Evolutionary conservation across 1,140 invertebrate genomes (phyloP).

Genomic region (Myzus persicae): DNA sequence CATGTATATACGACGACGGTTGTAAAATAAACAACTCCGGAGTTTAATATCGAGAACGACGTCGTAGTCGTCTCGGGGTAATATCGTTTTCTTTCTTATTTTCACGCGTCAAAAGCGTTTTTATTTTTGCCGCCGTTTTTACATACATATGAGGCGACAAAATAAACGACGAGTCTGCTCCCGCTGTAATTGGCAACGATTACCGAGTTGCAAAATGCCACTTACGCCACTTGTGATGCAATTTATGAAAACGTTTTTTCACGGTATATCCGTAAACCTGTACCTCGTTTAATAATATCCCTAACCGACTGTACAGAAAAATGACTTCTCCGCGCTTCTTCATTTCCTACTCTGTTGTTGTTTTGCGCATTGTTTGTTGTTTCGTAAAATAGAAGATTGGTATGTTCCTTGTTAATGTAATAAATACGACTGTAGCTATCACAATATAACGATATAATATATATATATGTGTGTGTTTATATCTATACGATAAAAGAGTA

Average conservation of each 20-base stretch:
- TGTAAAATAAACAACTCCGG: conserved; percentile 51
- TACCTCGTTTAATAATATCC: neutral
- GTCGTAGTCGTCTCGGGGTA: neutral
- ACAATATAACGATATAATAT: neutral
- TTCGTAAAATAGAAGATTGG: neutral
- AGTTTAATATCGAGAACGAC: conserved; percentile 51
- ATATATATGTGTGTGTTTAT: neutral
- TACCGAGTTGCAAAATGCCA: neutral
- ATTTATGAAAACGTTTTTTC: conserved; percentile 19
- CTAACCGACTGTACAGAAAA: neutral
- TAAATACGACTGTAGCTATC: neutral
- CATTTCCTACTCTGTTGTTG: neutral
- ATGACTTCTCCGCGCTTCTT: neutral
- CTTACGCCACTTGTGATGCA: neutral
- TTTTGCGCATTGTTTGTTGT: too few species aligned
- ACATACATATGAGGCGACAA: neutral
- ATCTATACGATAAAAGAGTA: neutral
- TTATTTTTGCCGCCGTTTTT: neutral
- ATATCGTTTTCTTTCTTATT: conserved; percentile 34
- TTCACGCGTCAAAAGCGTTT: conserved; percentile 6
- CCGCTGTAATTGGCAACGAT: conserved; percentile 40
- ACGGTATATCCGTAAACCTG: neutral
- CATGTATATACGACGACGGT: neutral
- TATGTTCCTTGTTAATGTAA: neutral
- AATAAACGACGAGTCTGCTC: neutral